phyloP scores from a whole-genome alignment of 2,888 invertebrate genomes.

The Apoda limacodes region DNA sequence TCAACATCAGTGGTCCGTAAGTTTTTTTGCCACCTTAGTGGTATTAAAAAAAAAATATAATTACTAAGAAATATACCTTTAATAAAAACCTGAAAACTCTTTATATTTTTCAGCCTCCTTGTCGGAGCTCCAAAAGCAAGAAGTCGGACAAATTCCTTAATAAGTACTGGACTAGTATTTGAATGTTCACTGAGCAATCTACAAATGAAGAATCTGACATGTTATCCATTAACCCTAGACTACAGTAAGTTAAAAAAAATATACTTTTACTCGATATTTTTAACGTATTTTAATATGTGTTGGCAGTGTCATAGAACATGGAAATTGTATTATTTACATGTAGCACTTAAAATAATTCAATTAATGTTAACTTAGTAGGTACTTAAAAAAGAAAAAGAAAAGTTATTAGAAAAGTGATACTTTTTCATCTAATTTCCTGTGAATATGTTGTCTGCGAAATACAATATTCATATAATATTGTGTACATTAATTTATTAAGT shows the following conservation, averaged over 20 bases:
- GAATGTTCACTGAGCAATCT: constrained; percentile 28
- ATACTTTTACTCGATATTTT: background rate
- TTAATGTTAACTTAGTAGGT: background rate
- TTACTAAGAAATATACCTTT: too few species aligned
- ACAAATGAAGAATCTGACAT: constrained; percentile 23
- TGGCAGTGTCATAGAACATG: background rate
- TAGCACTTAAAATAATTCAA: background rate
- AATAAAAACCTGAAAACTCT: too few species aligned
- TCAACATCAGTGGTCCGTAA: too few species aligned
- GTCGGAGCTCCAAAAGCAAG: constrained; percentile 47
- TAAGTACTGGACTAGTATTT: constrained; percentile 35
- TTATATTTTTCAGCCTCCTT: constrained; percentile 33
- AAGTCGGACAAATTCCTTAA: constrained; percentile 14
- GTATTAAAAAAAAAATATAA: too few species aligned
- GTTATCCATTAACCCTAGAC: constrained; percentile 24
- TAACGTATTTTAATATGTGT: too few species aligned
- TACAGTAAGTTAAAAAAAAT: constrained; percentile 18
- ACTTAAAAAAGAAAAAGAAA: too few species aligned
- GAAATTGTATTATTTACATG: background rate
- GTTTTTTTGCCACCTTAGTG: too few species aligned
- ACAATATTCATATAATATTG: too few species aligned
- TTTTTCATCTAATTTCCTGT: too few species aligned
- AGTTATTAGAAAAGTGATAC: too few species aligned
- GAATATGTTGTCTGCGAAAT: too few species aligned
- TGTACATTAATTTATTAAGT: too few species aligned